Base-by-base conservation (phyloP, 2,797 vertebrate genomes). In the Peromyscus melanophrys region DNA sequence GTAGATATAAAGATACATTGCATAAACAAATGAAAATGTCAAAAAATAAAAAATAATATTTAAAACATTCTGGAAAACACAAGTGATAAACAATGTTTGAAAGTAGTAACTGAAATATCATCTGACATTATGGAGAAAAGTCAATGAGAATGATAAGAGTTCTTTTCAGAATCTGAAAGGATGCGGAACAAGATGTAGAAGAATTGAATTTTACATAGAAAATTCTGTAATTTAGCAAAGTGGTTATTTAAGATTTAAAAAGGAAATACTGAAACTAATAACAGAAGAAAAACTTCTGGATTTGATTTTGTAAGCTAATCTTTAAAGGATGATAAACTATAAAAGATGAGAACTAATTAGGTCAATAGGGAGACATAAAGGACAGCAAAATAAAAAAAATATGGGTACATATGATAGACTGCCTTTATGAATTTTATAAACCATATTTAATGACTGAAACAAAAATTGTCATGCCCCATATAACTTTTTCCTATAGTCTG, bases 41-140 rank as follows among this genome's bases (percentile, higher is more conserved):
- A 76, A 84, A 37, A 21, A 71, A 4, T 81, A 11, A 82, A 65
- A 9, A 31, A 34, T 75, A 40, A 46, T 34, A 85, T 85, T 69
- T 89, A 76, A 94, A 85, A 19, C 1, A 37, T 89, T 85, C 19
- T 61, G 55, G 65, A 93, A 89, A 81, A 57, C 14, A 90, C 92
- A 92, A n/a, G 13, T 69, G 84, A 82, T 52, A 4, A 65, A 40
- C 75, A 87, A 27, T 2, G 31, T 19, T 77, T 71, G 43, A 87
- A 73, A 9, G 4, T 37, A 78, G 10, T 23, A 43, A 94, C 49
- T 86, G 19, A 82, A 92, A 55, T 27, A 46, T n/a, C 4, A 65
- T 29, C 25, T 34, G 19, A 55, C 12, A 14, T 63, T n/a, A 40
- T 31, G 81, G 8, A n/a, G 37, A 19, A 46, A 6, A 6, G 37